A percentile compares a stretch with the other conserved stretches of the same genome.
These are phyloP conservation scores for Notocelia uddmanniana DNA, from an alignment of 2,888 invertebrate genomes.

Conservation along the genomic window DNA sequence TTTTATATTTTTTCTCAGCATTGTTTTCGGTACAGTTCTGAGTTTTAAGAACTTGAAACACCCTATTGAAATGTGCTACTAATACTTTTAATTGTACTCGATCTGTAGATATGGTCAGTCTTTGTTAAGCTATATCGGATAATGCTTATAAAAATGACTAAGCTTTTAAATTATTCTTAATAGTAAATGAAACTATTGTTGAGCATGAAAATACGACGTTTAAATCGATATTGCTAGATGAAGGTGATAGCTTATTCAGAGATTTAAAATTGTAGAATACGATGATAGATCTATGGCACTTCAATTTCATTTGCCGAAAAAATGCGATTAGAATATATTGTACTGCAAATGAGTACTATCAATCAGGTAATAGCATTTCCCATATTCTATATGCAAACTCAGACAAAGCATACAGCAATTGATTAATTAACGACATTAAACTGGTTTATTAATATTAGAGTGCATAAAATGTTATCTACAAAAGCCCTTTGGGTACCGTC, in stretches of 20 bases:
- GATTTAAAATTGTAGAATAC: slow-evolving; percentile 3
- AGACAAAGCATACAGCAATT: slow-evolving; percentile 64
- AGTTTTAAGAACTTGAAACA: slow-evolving; percentile 75
- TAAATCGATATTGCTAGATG: neutral
- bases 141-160: slow-evolving; percentile 42
- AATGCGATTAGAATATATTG: slow-evolving; percentile 17
- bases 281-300: neutral
- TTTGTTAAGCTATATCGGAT: slow-evolving; percentile 50
- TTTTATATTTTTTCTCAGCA: slow-evolving; percentile 71
- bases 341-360: slow-evolving; percentile 10
- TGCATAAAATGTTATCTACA: slow-evolving; percentile 70
- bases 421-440: slow-evolving; percentile 80
- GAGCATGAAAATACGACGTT: slow-evolving; percentile 18
- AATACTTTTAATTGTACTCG: slow-evolving; percentile 66
- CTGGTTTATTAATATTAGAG: slow-evolving; percentile 76
- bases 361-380: slow-evolving; percentile 33
- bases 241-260: neutral
- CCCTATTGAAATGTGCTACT: slow-evolving; percentile 67
- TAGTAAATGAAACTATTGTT: slow-evolving; percentile 40
- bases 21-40: slow-evolving; percentile 66
- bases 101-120: slow-evolving; percentile 68
- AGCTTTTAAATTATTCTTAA: slow-evolving; percentile 29
- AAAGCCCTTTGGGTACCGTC: slow-evolving; percentile 64
- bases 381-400: slow-evolving; percentile 56
- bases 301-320: slow-evolving; percentile 19